Evolutionary conservation across 2,113 vertebrate species (phyloP).

Genomic region (Lucifuga dentata): DNA sequence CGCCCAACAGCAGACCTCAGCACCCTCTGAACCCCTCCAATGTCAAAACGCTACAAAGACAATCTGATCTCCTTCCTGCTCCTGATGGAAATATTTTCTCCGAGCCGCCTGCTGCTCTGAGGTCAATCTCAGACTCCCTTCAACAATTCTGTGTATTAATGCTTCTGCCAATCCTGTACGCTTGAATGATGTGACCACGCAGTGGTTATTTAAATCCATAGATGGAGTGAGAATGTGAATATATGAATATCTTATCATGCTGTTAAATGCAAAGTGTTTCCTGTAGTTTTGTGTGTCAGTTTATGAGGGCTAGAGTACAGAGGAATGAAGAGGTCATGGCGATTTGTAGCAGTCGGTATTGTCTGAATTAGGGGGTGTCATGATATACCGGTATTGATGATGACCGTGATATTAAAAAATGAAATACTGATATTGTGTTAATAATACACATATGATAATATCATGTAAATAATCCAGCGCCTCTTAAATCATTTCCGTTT

Average conservation of each 20-base stretch:
- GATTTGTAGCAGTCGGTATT: slow-evolving; percentile 44
- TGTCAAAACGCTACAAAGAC: slow-evolving; percentile 68
- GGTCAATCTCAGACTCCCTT: slow-evolving; percentile 53
- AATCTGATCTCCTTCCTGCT: slow-evolving; percentile 57
- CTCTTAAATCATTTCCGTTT: too few species aligned
- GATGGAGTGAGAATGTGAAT: slow-evolving; percentile 54
- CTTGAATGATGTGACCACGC: slow-evolving; percentile 60
- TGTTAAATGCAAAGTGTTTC: slow-evolving; percentile 33
- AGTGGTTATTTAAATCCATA: slow-evolving; percentile 66
- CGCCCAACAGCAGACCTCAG: slow-evolving; percentile 56
- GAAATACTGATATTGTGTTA: too few species aligned
- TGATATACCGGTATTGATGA: too few species aligned
- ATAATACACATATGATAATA: too few species aligned
- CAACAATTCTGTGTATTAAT: slow-evolving; percentile 1
- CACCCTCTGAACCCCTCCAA: slow-evolving; percentile 51
- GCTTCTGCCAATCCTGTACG: slow-evolving; percentile 31
- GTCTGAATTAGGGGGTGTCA: too few species aligned
- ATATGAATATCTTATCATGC: slow-evolving; percentile 69
- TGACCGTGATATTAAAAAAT: too few species aligned
- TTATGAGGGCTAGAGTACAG: slow-evolving; percentile 5
- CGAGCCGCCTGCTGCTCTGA: slow-evolving; percentile 50
- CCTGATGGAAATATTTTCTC: slow-evolving; percentile 57
- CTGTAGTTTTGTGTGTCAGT: slow-evolving; percentile 26
- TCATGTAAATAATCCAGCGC: too few species aligned
- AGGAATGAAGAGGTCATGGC: slow-evolving; percentile 20